Percentiles rank a stretch among this genome's conserved stretches.
These are phyloP conservation scores for Mustela lutreola DNA, from an alignment of 2,113 vertebrate genomes.

Conservation along the genomic window DNA sequence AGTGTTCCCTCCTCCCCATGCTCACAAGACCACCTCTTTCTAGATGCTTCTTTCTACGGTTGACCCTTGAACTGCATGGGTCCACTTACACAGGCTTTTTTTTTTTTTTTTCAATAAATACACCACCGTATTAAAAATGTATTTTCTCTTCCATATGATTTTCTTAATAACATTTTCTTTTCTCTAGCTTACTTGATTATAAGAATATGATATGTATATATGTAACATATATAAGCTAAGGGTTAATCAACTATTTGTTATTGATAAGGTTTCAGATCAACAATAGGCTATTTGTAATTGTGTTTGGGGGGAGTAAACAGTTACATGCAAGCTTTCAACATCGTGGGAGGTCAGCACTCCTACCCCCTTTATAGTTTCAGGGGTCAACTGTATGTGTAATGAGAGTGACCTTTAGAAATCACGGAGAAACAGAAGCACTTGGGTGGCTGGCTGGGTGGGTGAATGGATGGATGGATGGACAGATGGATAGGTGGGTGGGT, in stretches of 20 bases:
- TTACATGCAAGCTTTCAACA: not conserved
- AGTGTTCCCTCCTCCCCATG: not conserved
- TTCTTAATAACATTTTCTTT: not conserved
- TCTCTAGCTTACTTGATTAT: not conserved
- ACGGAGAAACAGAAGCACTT: not conserved
- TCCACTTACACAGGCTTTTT: not conserved
- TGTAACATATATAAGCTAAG: not conserved
- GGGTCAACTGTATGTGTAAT: not conserved
- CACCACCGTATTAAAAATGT: not conserved
- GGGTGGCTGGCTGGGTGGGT: not conserved
- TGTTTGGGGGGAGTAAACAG: not conserved
- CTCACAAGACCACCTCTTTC: not conserved
- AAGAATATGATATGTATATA: not conserved
- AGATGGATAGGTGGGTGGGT: not conserved
- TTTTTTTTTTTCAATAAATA: not conserved
- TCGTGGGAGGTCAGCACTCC: not conserved
- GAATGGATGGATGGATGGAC: accelerated
- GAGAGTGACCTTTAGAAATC: not conserved
- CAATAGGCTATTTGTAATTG: not conserved
- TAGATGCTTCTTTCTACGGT: not conserved
- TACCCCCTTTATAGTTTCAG: not conserved
- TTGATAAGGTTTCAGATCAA: not conserved
- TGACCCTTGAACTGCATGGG: not conserved
- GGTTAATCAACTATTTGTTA: not conserved
- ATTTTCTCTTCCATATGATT: not conserved